Base-by-base conservation (phyloP, 1,140 invertebrate species). In the Leptopilina clavipes region DNA sequence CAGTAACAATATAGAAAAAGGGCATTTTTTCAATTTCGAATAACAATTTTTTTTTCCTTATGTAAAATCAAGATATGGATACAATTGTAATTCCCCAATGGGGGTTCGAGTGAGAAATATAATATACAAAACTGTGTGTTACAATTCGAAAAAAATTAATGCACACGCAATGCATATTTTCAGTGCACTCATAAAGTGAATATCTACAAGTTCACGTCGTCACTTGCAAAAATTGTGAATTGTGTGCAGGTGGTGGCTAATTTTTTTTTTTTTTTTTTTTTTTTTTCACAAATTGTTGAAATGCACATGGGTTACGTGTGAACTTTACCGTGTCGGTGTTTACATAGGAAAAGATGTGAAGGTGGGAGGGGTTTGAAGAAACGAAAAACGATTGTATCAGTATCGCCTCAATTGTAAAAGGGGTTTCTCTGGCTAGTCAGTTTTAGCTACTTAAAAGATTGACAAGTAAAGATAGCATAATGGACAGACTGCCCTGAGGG, bases 391-490 rank as follows among this genome's bases (percentile, higher is more conserved):
- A 82, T 82, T 70, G 43, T 77, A 83, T 83, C 81, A 76, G 76
- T 82, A 83, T 85, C 82, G 81, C 81, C 79, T 79, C 74, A 40
- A 78, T 82, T 84, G 77, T 85, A 81, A 85, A 86, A 84, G 79
- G 81, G 81, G 82, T 73, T 81, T 77, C 71, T 40, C 1, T 40
- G 3, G 2, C 6, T 71, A 78, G 19, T 54, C 73, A 73, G 76
- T 31, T 86, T 82, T 85, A 84, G 85, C 84, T 87, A 86, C 87
- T 87, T 87, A 85, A 81, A 75, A 88, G 87, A 88, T 88, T 86
- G 85, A 88, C 85, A 86, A 70, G 85, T 72, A 79, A 80, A 86
- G 87, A 88, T 88, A 88, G 75, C 82, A 81, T 87, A 88, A 88
- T 88, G 87, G 86, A 87, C 82, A 76, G 70, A 70, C 74, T 45